Percentiles rank a stretch among this genome's conserved stretches.
These are phyloP conservation scores for Papilio machaon DNA, from an alignment of 1,140 invertebrate genomes.

Conservation along the genomic window DNA sequence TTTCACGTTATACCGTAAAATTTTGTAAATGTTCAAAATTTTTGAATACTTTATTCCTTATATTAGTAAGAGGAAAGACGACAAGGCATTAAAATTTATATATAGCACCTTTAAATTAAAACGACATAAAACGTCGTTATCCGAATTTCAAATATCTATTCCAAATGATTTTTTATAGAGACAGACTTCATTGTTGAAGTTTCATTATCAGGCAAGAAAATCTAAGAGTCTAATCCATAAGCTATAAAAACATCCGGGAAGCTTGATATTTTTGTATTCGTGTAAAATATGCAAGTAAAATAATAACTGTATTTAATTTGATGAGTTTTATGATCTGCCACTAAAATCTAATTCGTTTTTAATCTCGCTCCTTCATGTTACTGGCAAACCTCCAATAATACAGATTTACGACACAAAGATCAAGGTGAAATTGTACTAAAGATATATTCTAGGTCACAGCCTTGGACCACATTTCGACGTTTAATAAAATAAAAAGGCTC, in stretches of 20 bases:
- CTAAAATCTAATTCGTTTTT: background rate
- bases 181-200: background rate
- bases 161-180: background rate
- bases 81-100: background rate
- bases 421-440: constrained; percentile 4
- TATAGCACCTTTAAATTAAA: background rate
- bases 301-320: background rate
- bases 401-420: constrained; percentile 22
- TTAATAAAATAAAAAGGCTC: background rate
- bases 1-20: background rate
- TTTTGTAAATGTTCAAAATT: background rate
- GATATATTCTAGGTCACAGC: constrained; percentile 20
- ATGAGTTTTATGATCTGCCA: background rate
- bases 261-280: background rate
- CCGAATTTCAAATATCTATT: background rate
- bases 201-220: too few relatives aligned
- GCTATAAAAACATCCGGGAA: background rate
- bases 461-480: constrained; percentile 11
- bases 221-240: too few relatives aligned
- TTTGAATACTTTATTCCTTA: background rate
- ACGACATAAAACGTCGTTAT: background rate
- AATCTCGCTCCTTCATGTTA: background rate
- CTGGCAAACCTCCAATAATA: constrained; percentile 11
- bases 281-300: background rate
- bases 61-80: background rate